phyloP scores from a whole-genome alignment of 2,888 invertebrate genomes.

The Herminia tarsipennalis region DNA sequence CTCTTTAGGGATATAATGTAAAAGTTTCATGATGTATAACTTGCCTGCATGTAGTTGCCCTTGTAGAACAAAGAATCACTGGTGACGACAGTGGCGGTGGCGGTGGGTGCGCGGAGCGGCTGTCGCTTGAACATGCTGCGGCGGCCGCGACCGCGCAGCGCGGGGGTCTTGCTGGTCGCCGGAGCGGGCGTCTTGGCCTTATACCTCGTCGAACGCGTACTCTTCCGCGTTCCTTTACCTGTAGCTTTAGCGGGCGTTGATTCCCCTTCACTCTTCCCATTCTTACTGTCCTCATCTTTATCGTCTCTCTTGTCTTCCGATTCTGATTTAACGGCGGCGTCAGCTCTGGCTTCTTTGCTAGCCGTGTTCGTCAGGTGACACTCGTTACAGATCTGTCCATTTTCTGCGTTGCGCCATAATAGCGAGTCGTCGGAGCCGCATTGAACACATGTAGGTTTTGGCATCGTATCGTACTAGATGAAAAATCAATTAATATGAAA shows the following conservation, averaged over 20 bases:
- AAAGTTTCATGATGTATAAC: no score
- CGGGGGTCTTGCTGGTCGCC: slow-evolving; percentile 58
- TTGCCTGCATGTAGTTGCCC: slow-evolving; percentile 89
- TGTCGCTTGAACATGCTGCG: slow-evolving; percentile 92
- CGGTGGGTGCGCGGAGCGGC: slow-evolving; percentile 92
- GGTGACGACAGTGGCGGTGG: slow-evolving; percentile 93
- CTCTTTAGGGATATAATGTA: no score
- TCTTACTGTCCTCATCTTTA: slow-evolving; percentile 63
- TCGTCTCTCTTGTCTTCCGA: slow-evolving; percentile 65
- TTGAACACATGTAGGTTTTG: slow-evolving; percentile 88
- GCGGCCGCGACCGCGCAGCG: slow-evolving; percentile 90
- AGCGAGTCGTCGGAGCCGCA: slow-evolving; percentile 89
- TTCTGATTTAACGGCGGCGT: slow-evolving; percentile 58
- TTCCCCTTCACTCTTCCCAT: slow-evolving; percentile 65
- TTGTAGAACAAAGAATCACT: slow-evolving; percentile 89
- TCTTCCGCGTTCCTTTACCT: slow-evolving; percentile 84
- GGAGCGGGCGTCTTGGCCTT: slow-evolving; percentile 77
- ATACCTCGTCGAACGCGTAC: slow-evolving; percentile 85
- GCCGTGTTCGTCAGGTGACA: slow-evolving; percentile 86
- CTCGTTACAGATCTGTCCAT: slow-evolving; percentile 91
- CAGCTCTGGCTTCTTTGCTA: slow-evolving; percentile 64
- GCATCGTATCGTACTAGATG: slow-evolving; percentile 53
- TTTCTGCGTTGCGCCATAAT: slow-evolving; percentile 91
- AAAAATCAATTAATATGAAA: neutral
- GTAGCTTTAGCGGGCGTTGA: slow-evolving; percentile 78